Conservation (phyloP, 2,113 vertebrate genomes). For the human (Homo sapiens) region DNA sequence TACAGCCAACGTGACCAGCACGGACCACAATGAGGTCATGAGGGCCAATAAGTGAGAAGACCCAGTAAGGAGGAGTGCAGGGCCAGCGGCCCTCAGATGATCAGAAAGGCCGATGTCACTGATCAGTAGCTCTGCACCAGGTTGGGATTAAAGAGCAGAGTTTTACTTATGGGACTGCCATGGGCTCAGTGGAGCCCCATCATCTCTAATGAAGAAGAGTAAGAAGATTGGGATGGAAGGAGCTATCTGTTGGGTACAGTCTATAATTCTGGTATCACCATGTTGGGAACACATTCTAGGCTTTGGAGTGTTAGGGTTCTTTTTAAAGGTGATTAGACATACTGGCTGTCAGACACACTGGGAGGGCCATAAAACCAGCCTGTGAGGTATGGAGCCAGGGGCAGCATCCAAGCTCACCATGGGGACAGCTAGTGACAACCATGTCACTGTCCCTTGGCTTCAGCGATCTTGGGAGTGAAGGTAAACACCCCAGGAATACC, state of each 20-base stretch:
- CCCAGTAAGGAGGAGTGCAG: not conserved
- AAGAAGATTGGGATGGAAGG: not conserved
- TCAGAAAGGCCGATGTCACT: no score
- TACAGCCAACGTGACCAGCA: not conserved
- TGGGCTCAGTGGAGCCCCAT: not conserved
- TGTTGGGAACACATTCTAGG: not conserved
- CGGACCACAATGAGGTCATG: not conserved
- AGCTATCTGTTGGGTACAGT: rapidly evolving
- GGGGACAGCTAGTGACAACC: no score
- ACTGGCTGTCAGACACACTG: not conserved
- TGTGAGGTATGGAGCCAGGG: rapidly evolving
- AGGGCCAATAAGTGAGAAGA: not conserved
- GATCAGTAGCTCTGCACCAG: rapidly evolving
- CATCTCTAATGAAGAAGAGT: rapidly evolving
- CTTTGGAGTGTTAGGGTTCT: not conserved
- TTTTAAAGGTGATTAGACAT: not conserved
- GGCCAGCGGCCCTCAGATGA: not conserved
- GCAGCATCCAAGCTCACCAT: rapidly evolving
- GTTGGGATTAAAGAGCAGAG: rapidly evolving
- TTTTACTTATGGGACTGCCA: not conserved
- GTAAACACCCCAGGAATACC: no score
- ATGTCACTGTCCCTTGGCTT: not conserved
- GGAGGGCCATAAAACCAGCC: rapidly evolving
- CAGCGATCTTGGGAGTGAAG: not conserved
- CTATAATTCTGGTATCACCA: not conserved